phyloP scores from a whole-genome alignment of 2,888 invertebrate species.

The Lycaena phlaeas region DNA sequence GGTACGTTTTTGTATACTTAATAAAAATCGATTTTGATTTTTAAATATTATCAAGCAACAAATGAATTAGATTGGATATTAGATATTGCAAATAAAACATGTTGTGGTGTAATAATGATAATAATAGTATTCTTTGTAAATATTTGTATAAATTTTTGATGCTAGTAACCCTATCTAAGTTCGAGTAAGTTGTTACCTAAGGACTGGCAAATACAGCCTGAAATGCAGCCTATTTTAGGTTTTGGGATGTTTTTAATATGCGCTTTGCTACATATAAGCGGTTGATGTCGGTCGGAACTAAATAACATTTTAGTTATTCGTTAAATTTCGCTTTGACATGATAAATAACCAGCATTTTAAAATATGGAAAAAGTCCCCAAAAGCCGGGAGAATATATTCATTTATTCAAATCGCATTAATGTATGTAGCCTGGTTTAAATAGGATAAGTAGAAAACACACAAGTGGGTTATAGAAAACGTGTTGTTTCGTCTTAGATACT shows the following conservation, averaged over 20 bases:
- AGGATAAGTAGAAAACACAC: constrained; percentile 1
- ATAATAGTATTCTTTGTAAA: no score
- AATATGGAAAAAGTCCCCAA: constrained; percentile 9
- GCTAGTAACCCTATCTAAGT: constrained; percentile 11
- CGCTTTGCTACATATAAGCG: constrained; percentile 20
- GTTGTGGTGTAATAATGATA: no score
- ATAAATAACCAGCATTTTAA: constrained; percentile 13
- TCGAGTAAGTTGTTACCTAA: constrained; percentile 23
- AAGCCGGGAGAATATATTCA: neutral
- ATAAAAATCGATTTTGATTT: no score
- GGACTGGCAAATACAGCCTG: constrained; percentile 21
- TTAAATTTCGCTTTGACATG: constrained; percentile 14
- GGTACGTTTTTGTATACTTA: no score
- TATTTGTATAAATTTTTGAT: no score
- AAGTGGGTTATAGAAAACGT: constrained; percentile 3
- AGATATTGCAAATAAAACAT: no score
- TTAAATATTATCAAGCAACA: no score
- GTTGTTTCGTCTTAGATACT: no score
- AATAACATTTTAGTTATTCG: constrained; percentile 16
- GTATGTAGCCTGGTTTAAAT: constrained; percentile 1
- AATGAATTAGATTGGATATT: no score
- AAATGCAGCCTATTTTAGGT: constrained; percentile 17
- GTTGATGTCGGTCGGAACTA: constrained; percentile 17
- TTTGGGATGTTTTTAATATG: constrained; percentile 21
- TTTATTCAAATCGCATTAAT: constrained; percentile 2